A percentile compares a stretch with the other conserved stretches of the same genome.
These are phyloP conservation scores for Paradisaea rubra DNA, from an alignment of 2,113 vertebrate genomes.

Conservation along the genomic window DNA sequence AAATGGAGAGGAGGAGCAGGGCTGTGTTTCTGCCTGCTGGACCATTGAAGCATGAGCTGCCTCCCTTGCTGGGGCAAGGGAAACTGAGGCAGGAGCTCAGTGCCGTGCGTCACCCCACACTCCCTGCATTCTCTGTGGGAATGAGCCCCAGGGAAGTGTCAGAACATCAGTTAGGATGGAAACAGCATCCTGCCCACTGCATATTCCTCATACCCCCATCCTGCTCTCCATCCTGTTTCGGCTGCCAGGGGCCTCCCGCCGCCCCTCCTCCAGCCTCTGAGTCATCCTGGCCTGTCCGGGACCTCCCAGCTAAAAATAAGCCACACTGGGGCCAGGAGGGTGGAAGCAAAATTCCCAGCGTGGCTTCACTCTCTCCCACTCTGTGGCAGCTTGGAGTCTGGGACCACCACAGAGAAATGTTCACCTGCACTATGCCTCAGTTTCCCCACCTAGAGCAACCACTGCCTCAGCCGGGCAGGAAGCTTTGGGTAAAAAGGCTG, in stretches of 20 bases:
- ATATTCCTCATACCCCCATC: neutral
- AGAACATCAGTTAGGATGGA: neutral
- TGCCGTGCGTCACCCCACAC: accelerated
- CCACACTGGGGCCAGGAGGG: neutral
- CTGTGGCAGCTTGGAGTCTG: neutral
- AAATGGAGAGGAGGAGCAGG: neutral
- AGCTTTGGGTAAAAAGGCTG: neutral
- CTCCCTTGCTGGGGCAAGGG: neutral
- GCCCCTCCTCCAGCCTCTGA: conserved; percentile 63
- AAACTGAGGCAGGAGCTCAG: conserved; percentile 1
- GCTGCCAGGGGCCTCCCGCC: neutral
- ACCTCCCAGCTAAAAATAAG: conserved; percentile 67
- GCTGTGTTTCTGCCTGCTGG: neutral
- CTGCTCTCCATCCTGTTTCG: neutral
- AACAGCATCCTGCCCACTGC: neutral
- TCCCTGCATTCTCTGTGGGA: neutral
- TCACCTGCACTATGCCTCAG: neutral
- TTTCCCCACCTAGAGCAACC: neutral
- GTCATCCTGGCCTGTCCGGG: neutral
- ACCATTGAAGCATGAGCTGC: neutral
- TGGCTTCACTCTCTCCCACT: neutral
- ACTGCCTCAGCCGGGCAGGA: neutral
- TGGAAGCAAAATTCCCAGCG: conserved; percentile 9
- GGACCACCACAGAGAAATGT: neutral
- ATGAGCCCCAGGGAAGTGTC: no score